These are phyloP conservation scores for Sorex fumeus DNA, from an alignment of 2,113 vertebrate genomes.

Conservation along the genomic window DNA sequence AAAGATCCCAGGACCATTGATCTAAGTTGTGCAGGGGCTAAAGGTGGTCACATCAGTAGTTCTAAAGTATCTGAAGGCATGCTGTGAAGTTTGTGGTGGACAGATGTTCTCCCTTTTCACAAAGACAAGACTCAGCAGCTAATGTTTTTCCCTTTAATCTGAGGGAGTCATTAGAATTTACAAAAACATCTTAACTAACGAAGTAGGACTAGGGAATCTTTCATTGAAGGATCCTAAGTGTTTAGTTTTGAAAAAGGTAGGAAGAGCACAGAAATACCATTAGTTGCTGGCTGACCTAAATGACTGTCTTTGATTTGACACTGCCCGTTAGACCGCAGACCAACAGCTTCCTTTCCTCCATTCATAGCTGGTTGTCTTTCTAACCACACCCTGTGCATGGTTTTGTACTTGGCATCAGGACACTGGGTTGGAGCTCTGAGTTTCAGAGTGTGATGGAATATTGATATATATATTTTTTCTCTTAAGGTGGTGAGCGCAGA, in stretches of 20 bases:
- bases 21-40: not conserved
- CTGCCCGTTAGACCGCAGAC: not conserved
- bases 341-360: not conserved
- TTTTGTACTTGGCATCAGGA: not conserved
- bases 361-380: not conserved
- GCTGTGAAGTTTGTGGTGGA: not conserved
- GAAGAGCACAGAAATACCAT: not conserved
- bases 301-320: conserved; percentile 23
- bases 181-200: not conserved
- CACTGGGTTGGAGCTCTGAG: not conserved
- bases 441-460: conserved; percentile 43
- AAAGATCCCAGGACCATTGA: not conserved
- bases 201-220: not conserved
- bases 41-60: not conserved
- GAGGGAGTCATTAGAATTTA: conserved; percentile 14
- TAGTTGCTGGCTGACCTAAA: not conserved
- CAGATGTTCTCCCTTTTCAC: conserved; percentile 40
- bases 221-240: not conserved
- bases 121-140: not conserved
- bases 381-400: not conserved
- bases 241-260: conserved; percentile 10
- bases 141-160: not conserved
- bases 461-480: not conserved
- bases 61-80: not conserved
- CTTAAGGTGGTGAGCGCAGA: not conserved